Evolutionary conservation across 37 sponge, comb jelly and placozoan species (phyloP), one percentile per base, ranked within the genome.

Genomic region (Diacarnus erythraeanus): DNA sequence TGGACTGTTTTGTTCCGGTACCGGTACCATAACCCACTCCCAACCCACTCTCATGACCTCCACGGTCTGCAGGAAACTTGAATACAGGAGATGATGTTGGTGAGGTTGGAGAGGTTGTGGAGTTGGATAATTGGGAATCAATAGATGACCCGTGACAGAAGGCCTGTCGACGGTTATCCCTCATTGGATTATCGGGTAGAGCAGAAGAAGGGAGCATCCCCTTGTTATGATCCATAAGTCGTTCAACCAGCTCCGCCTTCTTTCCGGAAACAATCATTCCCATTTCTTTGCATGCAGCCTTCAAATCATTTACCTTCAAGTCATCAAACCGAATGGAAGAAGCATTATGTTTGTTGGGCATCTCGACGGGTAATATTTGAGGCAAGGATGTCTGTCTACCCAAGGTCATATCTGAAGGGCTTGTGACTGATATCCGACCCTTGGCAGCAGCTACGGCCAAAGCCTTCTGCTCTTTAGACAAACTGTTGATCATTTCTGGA

Each of bases 191-290:
- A 26, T 86, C 86, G 2, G 86, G 80, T 12, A 86, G 78, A 1
- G 89, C 81, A 8, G 68, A 64, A 18, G 75, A 72, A 27, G 93
- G 93, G 2, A 92, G 82, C 26, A 61, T 8, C 0, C 93, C 85
- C 40, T 92, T 87, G 61, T 87, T 92, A 35, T 84, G 85, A 29
- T 92, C 93, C 69, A 92, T 41, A 25, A 94, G 74, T 57, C 94
- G 41, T 68, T 89, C 91, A 17, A 94, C 65, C 22, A 94, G 61
- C 27, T 94, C 92, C 2, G 75, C 91, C 71, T 94, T 94, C 84
- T 91, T 88, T n/a, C 95, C 95, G 15, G 95, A 91, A 31, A 94
- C 95, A 29, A 76, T 83, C 40, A 94, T 67, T 36, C 82, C 83
- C 76, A 89, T 57, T 58, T 91, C 92, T 77, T 91, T 94, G 47